phyloP scores from a whole-genome alignment of 1,140 invertebrate genomes.

The Drosophila bocki region DNA sequence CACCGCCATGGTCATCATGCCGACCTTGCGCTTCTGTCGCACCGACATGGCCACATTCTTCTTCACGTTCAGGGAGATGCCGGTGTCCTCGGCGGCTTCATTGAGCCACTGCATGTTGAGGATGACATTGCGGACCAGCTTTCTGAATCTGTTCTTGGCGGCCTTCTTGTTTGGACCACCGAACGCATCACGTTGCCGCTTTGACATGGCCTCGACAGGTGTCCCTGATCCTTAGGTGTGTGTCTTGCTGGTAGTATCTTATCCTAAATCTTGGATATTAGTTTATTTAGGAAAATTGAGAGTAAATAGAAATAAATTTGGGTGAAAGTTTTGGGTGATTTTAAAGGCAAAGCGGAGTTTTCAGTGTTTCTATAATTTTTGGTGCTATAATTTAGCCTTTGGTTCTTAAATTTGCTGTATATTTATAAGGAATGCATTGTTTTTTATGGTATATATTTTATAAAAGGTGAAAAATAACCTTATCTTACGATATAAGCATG shows the following conservation, averaged over 20 bases:
- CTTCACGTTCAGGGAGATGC: slow-evolving; percentile 56
- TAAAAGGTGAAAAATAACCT: too few relatives aligned
- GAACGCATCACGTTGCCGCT: slow-evolving; percentile 28
- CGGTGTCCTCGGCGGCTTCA: slow-evolving; percentile 50
- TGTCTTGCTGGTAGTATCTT: not conserved
- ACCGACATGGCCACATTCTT: slow-evolving; percentile 41
- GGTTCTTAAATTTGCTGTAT: too few relatives aligned
- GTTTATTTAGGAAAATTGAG: too few relatives aligned
- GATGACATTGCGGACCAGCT: slow-evolving; percentile 46
- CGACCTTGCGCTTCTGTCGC: slow-evolving; percentile 60
- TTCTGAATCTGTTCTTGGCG: slow-evolving; percentile 37
- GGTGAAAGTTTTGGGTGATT: too few relatives aligned
- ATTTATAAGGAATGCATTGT: too few relatives aligned
- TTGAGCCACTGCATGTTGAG: slow-evolving; percentile 62
- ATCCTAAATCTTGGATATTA: not conserved
- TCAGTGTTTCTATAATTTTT: too few relatives aligned
- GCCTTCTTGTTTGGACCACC: slow-evolving; percentile 17
- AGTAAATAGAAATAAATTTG: too few relatives aligned
- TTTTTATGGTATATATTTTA: too few relatives aligned
- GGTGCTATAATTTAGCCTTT: too few relatives aligned
- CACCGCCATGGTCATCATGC: slow-evolving; percentile 59
- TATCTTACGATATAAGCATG: too few relatives aligned
- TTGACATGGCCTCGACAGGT: slow-evolving; percentile 15
- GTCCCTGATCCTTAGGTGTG: too few relatives aligned
- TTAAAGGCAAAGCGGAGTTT: too few relatives aligned